Conservation (phyloP, 2,797 vertebrate genomes). For the Uromys caudimaculatus region DNA sequence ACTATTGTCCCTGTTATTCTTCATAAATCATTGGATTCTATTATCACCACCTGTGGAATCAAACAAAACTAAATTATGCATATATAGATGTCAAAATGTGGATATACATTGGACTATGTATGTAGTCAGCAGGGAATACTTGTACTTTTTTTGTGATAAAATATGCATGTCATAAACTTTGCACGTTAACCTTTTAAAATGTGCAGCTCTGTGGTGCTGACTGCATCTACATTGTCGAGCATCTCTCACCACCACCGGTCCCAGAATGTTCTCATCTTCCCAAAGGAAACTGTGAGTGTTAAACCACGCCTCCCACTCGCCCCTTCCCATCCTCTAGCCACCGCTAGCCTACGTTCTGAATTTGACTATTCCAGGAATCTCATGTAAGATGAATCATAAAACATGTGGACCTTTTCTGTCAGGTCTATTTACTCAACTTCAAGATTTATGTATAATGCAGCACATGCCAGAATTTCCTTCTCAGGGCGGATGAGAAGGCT, state of each 20-base stretch:
- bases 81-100: constrained; percentile 35
- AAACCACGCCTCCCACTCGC: background rate
- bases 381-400: background rate
- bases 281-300: background rate
- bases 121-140: background rate
- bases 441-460: background rate
- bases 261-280: background rate
- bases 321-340: background rate
- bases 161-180: background rate
- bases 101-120: background rate
- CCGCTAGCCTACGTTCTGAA: background rate
- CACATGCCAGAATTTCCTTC: background rate
- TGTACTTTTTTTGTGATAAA: constrained; percentile 29
- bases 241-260: background rate
- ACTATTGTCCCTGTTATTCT: background rate
- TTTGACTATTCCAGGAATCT: background rate
- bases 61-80: constrained; percentile 21
- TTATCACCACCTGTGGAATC: background rate
- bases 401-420: background rate
- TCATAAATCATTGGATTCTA: constrained; percentile 49
- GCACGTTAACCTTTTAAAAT: background rate
- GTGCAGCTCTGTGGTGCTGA: background rate
- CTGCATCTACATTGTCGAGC: background rate
- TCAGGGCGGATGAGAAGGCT: background rate
- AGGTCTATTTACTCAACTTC: background rate